These are phyloP conservation scores for Caranx melampygus DNA, from an alignment of 2,113 vertebrate species.

Conservation along the genomic window DNA sequence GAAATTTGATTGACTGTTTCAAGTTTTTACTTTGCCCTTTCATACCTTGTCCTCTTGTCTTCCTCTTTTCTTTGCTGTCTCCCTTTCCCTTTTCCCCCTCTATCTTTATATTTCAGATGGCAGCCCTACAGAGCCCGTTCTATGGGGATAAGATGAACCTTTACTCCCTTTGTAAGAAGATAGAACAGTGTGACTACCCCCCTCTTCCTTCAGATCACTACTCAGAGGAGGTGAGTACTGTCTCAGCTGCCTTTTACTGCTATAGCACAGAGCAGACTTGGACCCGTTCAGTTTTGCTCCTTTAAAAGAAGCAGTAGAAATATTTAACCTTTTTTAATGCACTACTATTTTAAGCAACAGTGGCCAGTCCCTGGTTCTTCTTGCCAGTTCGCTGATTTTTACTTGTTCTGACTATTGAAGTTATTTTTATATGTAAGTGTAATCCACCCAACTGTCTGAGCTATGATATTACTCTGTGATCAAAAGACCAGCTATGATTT, in stretches of 20 bases:
- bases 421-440: constrained; percentile 29
- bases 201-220: constrained; percentile 99
- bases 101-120: constrained; percentile 89
- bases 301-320: constrained; percentile 4
- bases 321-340: constrained; percentile 8
- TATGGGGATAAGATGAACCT: constrained; percentile 99
- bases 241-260: constrained; percentile 8
- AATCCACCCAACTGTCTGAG: constrained; percentile 57
- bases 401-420: constrained; percentile 30
- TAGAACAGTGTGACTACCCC: constrained; percentile 98
- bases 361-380: constrained; percentile 13
- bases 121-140: constrained; percentile 97
- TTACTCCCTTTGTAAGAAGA: constrained; percentile 99
- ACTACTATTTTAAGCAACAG: constrained; percentile 9
- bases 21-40: constrained; percentile 26
- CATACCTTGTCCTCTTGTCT: constrained; percentile 18
- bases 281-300: constrained; percentile 26
- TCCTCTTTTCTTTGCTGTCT: background rate
- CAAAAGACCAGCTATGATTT: constrained; percentile 71
- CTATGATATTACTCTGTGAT: constrained; percentile 71
- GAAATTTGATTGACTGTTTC: constrained; percentile 35
- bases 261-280: constrained; percentile 1
- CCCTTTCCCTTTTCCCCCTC: constrained; percentile 19
- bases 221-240: constrained; percentile 90
- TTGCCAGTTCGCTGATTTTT: constrained; percentile 56